phyloP scores from a whole-genome alignment of 2,797 vertebrate genomes.

The Chelon labrosus region DNA sequence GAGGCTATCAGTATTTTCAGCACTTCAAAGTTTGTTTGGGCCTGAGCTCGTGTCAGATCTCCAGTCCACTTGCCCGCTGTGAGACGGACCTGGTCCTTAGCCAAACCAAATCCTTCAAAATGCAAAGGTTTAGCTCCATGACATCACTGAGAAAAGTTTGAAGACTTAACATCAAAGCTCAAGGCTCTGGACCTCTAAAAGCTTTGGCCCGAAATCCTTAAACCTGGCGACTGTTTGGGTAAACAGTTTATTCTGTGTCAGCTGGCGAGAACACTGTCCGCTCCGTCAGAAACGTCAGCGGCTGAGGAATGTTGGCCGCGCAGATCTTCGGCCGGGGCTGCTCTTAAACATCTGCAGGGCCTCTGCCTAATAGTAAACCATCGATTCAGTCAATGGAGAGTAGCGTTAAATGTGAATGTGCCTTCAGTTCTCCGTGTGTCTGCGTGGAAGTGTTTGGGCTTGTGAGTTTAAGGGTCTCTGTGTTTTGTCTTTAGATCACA shows the following conservation, averaged over 20 bases:
- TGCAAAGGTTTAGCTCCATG: constrained; percentile 60
- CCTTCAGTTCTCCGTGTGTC: background rate
- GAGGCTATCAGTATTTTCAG: constrained; percentile 37
- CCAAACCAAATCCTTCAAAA: constrained; percentile 59
- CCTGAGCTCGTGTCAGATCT: constrained; percentile 44
- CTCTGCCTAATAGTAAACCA: constrained; percentile 58
- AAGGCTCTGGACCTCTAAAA: constrained; percentile 71
- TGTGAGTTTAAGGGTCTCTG: constrained; percentile 16
- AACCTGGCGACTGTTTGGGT: constrained; percentile 78
- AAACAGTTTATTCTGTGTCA: constrained; percentile 84
- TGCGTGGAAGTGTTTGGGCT: background rate
- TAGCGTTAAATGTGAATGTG: constrained; percentile 8
- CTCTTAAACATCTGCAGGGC: constrained; percentile 62
- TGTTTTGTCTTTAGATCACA: constrained; percentile 89
- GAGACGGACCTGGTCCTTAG: constrained; percentile 47
- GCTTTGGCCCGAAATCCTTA: constrained; percentile 79
- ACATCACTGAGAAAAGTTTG: constrained; percentile 74
- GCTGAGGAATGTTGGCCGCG: constrained; percentile 70
- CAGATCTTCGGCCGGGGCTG: constrained; percentile 33
- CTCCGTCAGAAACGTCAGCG: constrained; percentile 54
- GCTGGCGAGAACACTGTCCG: constrained; percentile 71
- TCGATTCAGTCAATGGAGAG: constrained; percentile 42
- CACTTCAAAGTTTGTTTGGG: constrained; percentile 67
- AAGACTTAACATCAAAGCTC: constrained; percentile 75
- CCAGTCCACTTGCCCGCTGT: constrained; percentile 33